Evolutionary conservation across 2,797 vertebrate species (phyloP), one percentile per base, ranked within the genome.

Genomic region (Syngnathus rostellatus): DNA sequence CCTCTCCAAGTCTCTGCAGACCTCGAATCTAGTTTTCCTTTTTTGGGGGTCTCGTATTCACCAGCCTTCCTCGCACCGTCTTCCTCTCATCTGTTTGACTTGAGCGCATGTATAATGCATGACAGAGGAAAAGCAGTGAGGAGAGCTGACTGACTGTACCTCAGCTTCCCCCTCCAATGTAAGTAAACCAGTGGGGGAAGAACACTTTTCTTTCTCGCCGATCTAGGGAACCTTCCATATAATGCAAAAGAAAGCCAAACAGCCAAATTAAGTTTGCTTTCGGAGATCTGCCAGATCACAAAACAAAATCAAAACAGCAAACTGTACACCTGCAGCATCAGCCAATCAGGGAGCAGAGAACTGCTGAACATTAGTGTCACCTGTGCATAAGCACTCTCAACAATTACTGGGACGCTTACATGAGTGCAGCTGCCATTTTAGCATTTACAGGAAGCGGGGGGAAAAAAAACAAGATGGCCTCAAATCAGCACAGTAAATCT

Each of bases 101-200:
- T 70, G 72, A 80, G 70, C 70, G 65, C 86, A 91, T 89, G 83
- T 87, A 88, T 91, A 90, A 91, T 92, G 82, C 83, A 91, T 87
- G 78, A 74, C 68, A 70, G 82, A 71, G 66, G 71, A 63, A 73
- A 81, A 80, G 69, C 86, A 83, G 80, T 61, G 76, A 79, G 78
- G 69, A 85, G 78, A 82, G 70, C 78, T 84, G 89, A 80, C 85
- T 82, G 76, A 80, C 85, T 82, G 76, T 78, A 83, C 83, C 85
- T 85, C 46, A 38, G 62, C 31, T 80, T 74, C 2, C 12, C 45
- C 45, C 41, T 9, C 61, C 45, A 81, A 78, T 59, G 80, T 87
- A 89, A 88, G 86, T 78, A 86, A 82, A 78, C 73, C 55, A 77
- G 73, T 58, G 71, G 38, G 41, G 58, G 65, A 38, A 55, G 7